phyloP scores from a whole-genome alignment of 2,888 invertebrate genomes.

The Gastrophysa polygoni region DNA sequence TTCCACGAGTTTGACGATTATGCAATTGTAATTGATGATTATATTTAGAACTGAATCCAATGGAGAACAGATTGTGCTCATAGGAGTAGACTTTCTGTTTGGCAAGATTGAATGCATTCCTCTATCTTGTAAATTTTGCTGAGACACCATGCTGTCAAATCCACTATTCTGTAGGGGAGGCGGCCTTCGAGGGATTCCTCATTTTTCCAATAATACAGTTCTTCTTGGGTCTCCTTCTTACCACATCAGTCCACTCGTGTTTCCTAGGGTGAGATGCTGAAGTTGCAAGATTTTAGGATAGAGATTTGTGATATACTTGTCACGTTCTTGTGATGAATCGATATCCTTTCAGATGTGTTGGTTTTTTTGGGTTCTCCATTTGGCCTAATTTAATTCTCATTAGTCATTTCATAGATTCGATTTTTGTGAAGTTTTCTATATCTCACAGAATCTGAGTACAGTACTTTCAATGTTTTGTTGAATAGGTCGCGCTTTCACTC shows the following conservation, averaged over 20 bases:
- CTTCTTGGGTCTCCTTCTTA: neutral
- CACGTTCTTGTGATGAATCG: neutral
- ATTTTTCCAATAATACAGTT: conserved; percentile 5
- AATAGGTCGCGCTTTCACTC: neutral
- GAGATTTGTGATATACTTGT: conserved; percentile 1
- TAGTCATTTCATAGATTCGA: neutral
- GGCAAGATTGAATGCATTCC: too few relatives aligned
- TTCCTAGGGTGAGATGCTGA: neutral
- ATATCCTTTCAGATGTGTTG: neutral
- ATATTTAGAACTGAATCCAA: too few relatives aligned
- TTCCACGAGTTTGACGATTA: too few relatives aligned
- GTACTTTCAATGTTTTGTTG: neutral
- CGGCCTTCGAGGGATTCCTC: neutral
- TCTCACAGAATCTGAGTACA: neutral
- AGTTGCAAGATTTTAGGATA: neutral
- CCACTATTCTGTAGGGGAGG: too few relatives aligned
- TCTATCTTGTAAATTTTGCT: too few relatives aligned
- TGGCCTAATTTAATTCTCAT: neutral
- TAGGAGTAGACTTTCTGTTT: too few relatives aligned
- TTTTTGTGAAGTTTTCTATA: neutral
- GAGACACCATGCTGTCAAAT: too few relatives aligned
- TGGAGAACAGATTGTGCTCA: too few relatives aligned
- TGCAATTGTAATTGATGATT: too few relatives aligned
- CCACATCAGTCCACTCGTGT: neutral
- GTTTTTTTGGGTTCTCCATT: neutral